Percentiles rank a stretch among this genome's conserved stretches.
Conservation (phyloP, 1,140 invertebrate genomes). For the Leptopilina clavipes region DNA sequence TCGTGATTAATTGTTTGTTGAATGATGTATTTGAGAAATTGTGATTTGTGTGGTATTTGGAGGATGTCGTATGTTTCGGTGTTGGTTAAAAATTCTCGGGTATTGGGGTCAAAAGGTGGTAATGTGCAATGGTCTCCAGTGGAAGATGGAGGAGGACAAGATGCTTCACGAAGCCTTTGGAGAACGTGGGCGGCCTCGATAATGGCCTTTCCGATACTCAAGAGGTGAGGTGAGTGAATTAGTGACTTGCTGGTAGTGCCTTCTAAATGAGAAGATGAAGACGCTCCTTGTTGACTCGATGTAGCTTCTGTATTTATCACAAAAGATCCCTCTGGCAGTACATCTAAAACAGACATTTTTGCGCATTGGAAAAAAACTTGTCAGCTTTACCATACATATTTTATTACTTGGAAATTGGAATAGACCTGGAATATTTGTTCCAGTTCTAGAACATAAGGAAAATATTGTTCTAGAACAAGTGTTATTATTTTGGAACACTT, state of each 20-base stretch:
- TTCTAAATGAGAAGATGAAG: conserved; percentile 47
- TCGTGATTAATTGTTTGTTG: conserved; percentile 45
- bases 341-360: conserved; percentile 56
- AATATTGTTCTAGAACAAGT: no score
- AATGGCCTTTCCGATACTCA: conserved; percentile 65
- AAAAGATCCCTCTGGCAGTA: conserved; percentile 63
- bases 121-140: conserved; percentile 46
- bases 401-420: no score
- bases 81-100: conserved; percentile 51
- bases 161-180: conserved; percentile 50
- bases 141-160: conserved; percentile 44
- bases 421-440: no score
- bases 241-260: conserved; percentile 44
- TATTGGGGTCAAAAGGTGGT: conserved; percentile 50
- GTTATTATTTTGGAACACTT: no score
- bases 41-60: conserved; percentile 53
- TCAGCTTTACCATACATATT: no score
- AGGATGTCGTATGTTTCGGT: conserved; percentile 62
- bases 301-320: conserved; percentile 53
- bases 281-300: neutral
- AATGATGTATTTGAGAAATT: conserved; percentile 57
- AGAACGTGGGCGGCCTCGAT: conserved; percentile 55
- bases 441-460: no score
- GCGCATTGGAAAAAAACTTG: no score
- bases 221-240: conserved; percentile 63